Conservation (phyloP, 2,888 invertebrate genomes). For the Fissipunctia ypsillon region DNA sequence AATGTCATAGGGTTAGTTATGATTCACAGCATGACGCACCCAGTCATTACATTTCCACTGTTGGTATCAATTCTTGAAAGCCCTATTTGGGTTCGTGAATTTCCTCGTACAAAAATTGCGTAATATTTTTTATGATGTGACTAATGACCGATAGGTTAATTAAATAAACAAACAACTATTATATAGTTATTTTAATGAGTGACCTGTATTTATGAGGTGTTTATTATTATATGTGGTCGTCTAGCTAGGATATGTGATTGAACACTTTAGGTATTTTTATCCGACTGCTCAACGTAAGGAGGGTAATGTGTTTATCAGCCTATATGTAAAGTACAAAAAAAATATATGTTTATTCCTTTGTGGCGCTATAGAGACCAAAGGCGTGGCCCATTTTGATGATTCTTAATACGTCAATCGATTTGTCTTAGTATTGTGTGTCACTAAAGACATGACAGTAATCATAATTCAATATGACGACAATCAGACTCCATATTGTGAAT, state of each 20-base stretch:
- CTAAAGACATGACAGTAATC: too few relatives aligned
- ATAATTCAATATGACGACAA: too few relatives aligned
- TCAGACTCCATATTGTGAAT: too few relatives aligned
- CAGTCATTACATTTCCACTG: constrained; percentile 53
- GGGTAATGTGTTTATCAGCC: too few relatives aligned
- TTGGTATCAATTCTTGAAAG: constrained; percentile 56
- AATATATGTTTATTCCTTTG: too few relatives aligned
- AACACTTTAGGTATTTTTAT: background rate
- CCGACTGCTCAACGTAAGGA: too few relatives aligned
- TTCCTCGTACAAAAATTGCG: constrained; percentile 60
- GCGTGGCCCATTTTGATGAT: too few relatives aligned
- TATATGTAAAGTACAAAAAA: too few relatives aligned
- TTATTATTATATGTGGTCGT: background rate
- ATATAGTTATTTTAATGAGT: constrained; percentile 19
- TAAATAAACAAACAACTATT: constrained; percentile 32
- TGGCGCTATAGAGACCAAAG: too few relatives aligned
- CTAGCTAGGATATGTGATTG: too few relatives aligned
- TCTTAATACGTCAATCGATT: too few relatives aligned
- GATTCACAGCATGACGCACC: constrained; percentile 49
- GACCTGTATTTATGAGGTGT: background rate
- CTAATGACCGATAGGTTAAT: constrained; percentile 25
- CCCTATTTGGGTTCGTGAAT: constrained; percentile 51
- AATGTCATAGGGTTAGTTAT: constrained; percentile 36
- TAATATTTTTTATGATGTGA: constrained; percentile 58
- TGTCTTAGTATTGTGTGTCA: too few relatives aligned